Base-by-base conservation (phyloP, 2,888 invertebrate species). In the Glaucopsyche alexis region DNA sequence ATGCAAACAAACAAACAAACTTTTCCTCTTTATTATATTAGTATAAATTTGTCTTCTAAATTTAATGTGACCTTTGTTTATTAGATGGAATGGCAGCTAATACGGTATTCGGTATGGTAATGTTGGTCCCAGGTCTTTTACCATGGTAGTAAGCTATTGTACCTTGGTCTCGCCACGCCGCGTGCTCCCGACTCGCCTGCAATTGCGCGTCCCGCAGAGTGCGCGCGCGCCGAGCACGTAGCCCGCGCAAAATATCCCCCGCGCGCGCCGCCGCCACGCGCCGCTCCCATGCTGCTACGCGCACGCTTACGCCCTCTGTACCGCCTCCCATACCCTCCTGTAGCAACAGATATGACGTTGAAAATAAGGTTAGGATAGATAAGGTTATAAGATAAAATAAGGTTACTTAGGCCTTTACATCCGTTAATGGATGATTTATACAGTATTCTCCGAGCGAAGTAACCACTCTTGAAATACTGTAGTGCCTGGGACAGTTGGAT, bases 141-240 rank as follows among this genome's bases (percentile, higher is more conserved):
- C 8, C 42, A 7, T 6, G 7, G 42, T 8, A 42, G 7, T 7
- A 7, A 7, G 7, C 42, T 2, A 2, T 7, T 29, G 67, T 79
- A 95, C 95, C 95, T 90, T 95, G 95, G 82, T 95, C 95, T 78
- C 92, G 86, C 95, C 95, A 95, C 42, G 94, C 86, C 72, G 92
- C 93, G 79, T 95, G 95, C 70, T 94, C 94, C 74, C 94, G 94
- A 67, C 89, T 88, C 67, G 94, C 95, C 72, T 93, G 94, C 78
- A 94, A 93, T 82, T 94, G 94, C 1, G 95, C 94, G 84, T 95
- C 94, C 71, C 94, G 87, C 55, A 87, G 75, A 0, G 86, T 85
- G 52, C 87, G 79, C 2, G 94, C 93, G 55, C 95, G 91, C 73
- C 94, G 87, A 76, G 93, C 94, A 73, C 94, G 91, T 76, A 95